These are phyloP conservation scores for Phyllopteryx taeniolatus DNA, from an alignment of 2,113 vertebrate species.

Conservation along the genomic window DNA sequence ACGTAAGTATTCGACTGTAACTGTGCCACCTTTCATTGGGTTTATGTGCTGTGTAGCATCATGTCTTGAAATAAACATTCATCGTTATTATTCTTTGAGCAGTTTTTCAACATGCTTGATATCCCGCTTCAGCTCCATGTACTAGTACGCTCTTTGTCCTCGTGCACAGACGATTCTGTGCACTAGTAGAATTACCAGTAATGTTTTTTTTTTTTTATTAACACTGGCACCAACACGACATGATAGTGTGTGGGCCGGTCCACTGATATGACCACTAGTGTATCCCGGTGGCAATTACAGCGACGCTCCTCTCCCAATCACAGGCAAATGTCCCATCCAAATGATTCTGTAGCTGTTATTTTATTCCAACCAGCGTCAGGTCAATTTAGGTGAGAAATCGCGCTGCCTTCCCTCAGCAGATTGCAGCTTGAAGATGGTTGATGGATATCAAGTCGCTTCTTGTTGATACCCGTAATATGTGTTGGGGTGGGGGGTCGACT, in stretches of 20 bases:
- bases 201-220: background rate
- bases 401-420: conserved; percentile 19
- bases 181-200: background rate
- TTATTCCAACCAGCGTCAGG: conserved; percentile 6
- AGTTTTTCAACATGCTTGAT: too few species aligned
- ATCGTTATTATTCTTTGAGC: background rate
- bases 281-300: background rate
- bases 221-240: background rate
- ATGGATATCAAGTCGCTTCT: background rate
- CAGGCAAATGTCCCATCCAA: background rate
- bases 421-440: conserved; percentile 23
- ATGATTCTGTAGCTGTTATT: background rate
- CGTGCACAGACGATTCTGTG: background rate
- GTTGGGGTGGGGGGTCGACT: conserved; percentile 14
- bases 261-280: too few species aligned
- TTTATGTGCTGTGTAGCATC: background rate
- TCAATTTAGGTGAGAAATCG: conserved; percentile 1
- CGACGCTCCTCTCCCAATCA: background rate
- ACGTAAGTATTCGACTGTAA: background rate
- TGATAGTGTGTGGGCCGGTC: background rate
- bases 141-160: background rate
- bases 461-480: background rate
- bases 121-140: too few species aligned
- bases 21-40: background rate
- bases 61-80: background rate